Base-by-base conservation (phyloP, 2,888 invertebrate genomes). In the Clunio marinus region DNA sequence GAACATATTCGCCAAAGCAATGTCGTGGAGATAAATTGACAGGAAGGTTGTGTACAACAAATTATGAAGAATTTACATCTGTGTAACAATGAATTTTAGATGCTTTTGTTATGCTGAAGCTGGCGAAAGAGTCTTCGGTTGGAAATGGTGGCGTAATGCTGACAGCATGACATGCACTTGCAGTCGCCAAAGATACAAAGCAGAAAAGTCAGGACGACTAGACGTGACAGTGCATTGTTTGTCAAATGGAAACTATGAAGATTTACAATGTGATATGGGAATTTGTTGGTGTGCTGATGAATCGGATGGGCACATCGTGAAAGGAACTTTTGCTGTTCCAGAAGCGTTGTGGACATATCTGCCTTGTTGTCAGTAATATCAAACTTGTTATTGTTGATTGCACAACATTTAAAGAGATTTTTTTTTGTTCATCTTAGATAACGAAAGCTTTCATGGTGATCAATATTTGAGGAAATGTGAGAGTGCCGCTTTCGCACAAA, bases 271-370 rank as follows among this genome's bases (percentile, higher is more conserved):
- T 73, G 84, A 86, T 75, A 79, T 81, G 68, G 86, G 83, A 1
- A 74, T 86, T 71, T 88, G 88, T 74, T 88, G 87, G 87, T 88
- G 88, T 75, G 86, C 82, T 1, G 81, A 86, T 35, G 78, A 81
- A 0, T 79, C 74, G 74, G 86, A 84, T 63, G 88, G 88, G 17
- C 80, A 83, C 71, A 81, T 86, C 1, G 77, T 76, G 1, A 73
- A 75, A 32, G 77, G 74, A 41, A 79, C 82, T 10, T 76, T 80
- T 46, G 82, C 84, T 0, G 81, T 87, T 4, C 83, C 83, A 0
- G 81, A 84, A 72, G 76, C 75, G 2, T 81, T 86, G 74, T 84
- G 86, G 82, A 77, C 73, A 62, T 77, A 76, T 70, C 77, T 88
- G 60, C 84, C 86, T 2, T 88, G 88, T 73, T 87, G 88, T 88